phyloP scores from a whole-genome alignment of 2,113 vertebrate genomes.

The Phrynosoma blainvillii region DNA sequence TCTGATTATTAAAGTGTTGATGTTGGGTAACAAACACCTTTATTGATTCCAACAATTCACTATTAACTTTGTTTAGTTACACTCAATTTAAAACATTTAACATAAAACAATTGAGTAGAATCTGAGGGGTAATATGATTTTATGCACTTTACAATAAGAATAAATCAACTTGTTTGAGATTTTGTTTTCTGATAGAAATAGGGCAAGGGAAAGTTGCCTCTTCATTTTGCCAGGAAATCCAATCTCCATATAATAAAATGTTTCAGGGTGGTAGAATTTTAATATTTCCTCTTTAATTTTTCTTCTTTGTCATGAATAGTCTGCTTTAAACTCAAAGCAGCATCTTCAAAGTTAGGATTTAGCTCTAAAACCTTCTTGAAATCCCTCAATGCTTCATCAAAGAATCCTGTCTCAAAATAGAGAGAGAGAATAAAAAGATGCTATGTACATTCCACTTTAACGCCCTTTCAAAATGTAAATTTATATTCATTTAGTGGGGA shows the following conservation, averaged over 20 bases:
- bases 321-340: constrained; percentile 87
- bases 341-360: constrained; percentile 91
- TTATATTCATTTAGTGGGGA: not conserved
- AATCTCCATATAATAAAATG: not conserved
- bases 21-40: not conserved
- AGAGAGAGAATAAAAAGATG: not conserved
- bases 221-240: constrained; percentile 1
- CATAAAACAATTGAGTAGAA: not conserved
- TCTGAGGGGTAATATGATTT: constrained; percentile 2
- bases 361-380: constrained; percentile 88
- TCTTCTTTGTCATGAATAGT: constrained; percentile 87
- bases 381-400: constrained; percentile 88
- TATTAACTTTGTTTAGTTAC: not conserved
- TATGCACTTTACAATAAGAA: not conserved
- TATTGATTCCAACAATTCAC: not conserved
- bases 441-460: not conserved
- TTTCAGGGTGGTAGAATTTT: constrained; percentile 32
- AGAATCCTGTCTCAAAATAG: constrained; percentile 81
- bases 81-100: not conserved
- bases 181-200: not conserved
- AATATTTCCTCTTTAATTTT: constrained; percentile 81
- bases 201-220: not conserved
- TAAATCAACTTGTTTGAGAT: not conserved
- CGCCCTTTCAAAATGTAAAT: not conserved
- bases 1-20: not conserved